Evolutionary conservation across 2,888 invertebrate species (phyloP), one percentile per base, ranked within the genome.

Genomic region (Nemapogon koenigi): DNA sequence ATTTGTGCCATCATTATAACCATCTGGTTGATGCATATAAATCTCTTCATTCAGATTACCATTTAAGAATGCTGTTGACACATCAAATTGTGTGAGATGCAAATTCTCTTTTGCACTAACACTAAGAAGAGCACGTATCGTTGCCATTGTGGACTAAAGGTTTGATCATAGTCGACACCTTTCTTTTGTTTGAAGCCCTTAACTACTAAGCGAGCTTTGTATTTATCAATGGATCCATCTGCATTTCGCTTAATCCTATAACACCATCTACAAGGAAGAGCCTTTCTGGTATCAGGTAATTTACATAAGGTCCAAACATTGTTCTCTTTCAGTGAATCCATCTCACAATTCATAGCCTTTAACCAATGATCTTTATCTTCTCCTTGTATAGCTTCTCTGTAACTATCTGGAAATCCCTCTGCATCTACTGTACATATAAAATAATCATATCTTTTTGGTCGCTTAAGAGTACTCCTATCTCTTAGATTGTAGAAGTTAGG

Each of bases 21-120:
- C 37, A 18, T 42, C 39, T 4, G 42, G 44, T 19, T 30, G 32
- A 35, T 22, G 3, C 44, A 42, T 44, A 17, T 14, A 42, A 8
- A 42, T 37, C 13, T 40, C 42, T 35, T 43, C 41, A 10, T 16
- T 18, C 14, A 43, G 1, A 10, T 8, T 27, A 3, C 40, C 38
- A 31, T 41, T 16, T 19, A 40, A 22, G 13, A 43, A 45, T 10
- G 43, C 44, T 16, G 7, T 25, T 11, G 6, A 7, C 11, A 11
- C 28, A 28, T 28, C 28, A 28, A 28, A 28, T 11, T 28, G 28
- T 28, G 11, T 13, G 3, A 43, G 26, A 3, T 13, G 11, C 16
- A 42, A 13, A 7, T 17, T 18, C 30, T 42, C 38, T 3, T 31
- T 38, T 30, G 42, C 39, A 8, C 40, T 38, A 15, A 43, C 11